Evolutionary conservation across 2,113 vertebrate species (phyloP), one percentile per base, ranked within the genome.

Genomic region (Ictidomys tridecemlineatus): DNA sequence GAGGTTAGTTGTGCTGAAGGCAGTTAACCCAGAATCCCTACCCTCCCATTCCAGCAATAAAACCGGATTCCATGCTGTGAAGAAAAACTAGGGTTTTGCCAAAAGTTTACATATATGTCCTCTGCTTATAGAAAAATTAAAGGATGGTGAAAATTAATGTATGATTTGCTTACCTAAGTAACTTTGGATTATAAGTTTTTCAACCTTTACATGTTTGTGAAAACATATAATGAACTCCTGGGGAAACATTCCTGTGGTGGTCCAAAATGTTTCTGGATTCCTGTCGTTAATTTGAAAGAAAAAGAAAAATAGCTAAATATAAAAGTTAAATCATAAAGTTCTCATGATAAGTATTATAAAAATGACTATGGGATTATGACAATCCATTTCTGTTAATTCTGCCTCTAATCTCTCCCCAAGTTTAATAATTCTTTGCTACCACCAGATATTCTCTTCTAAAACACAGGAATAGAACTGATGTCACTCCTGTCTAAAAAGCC

Each of bases 221-320:
- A 99, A 99, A 85, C 98, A 98, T 90, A 99, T 98, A 94, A 99
- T 99, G 94, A 99, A 97, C 96, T 99, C 99, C 92, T 99, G 99
- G 0, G 99, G 99, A 98, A 99, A 99, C 99, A 99, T 99, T 65
- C 99, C 99, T 6, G 99, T 99, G 28, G 99, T 99, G 14, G 99
- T 99, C 99, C 99, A 99, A 96, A 99, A 99, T 0, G 99, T 99
- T 93, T 99, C 98, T 2, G 98, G 98, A 97, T 98, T 99, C 96
- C 99, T 99, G 95, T 26, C 74, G 89, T 97, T 61, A 95, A 63
- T 93, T 95, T 95, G 87, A 92, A 92, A 87, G 53, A 85, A 93
- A 89, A 89, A 77, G 67, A 78, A 37, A 85, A 96, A 91, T 1
- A 96, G 42, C 4, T 79, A 95, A 83, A 85, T 85, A 78, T 67